Conservation (phyloP, 2,113 vertebrate species). For the Toxotes jaculatrix region DNA sequence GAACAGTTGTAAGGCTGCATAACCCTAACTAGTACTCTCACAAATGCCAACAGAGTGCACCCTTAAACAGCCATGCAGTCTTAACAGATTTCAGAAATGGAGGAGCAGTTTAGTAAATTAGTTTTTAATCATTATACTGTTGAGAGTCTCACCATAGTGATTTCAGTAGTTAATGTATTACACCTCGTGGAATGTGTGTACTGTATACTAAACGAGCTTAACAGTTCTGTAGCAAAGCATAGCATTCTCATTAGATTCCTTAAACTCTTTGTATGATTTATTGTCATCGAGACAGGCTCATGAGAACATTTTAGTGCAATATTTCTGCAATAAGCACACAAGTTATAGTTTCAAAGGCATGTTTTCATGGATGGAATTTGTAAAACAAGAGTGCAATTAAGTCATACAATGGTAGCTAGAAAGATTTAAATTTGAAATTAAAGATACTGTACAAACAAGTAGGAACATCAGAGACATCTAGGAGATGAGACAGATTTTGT, state of each 20-base stretch:
- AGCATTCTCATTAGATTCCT: not conserved
- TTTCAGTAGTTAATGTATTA: not conserved
- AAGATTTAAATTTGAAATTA: not conserved
- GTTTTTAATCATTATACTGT: not conserved
- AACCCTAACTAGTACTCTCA: constrained; percentile 2
- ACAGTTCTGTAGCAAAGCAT: not conserved
- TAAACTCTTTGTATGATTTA: not conserved
- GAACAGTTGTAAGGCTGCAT: constrained; percentile 15
- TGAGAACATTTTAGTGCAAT: not conserved
- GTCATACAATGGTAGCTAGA: not conserved
- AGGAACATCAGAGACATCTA: not conserved
- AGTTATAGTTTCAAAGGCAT: not conserved
- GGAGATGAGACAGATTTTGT: not conserved
- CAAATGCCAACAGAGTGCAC: not conserved
- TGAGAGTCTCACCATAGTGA: not conserved
- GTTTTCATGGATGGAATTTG: not conserved
- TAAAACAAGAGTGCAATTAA: not conserved
- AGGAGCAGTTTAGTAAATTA: not conserved
- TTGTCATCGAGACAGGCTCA: not conserved
- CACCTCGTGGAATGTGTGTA: not conserved
- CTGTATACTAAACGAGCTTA: not conserved
- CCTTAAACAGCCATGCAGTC: not conserved
- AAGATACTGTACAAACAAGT: constrained; percentile 14
- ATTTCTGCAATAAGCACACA: not conserved
- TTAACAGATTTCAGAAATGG: not conserved